Conservation (phyloP, 2,888 invertebrate species). For the Parnassius glacialis region DNA sequence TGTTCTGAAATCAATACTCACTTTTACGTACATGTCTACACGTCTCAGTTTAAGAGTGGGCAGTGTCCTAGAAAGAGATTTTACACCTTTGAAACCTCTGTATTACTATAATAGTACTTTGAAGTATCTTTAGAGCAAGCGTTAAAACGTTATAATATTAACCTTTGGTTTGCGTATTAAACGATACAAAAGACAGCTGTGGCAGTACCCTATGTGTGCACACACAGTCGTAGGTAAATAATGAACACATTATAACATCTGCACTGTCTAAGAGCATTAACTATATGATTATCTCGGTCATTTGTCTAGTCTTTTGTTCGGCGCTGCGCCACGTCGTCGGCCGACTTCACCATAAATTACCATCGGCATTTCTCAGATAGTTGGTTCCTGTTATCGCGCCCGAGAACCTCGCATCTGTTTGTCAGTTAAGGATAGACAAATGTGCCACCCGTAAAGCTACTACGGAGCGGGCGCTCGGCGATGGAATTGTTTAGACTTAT, state of each 20-base stretch:
- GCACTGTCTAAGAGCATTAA: slow-evolving; percentile 35
- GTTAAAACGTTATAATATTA: too few relatives aligned
- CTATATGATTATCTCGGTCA: slow-evolving; percentile 67
- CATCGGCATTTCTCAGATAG: slow-evolving; percentile 70
- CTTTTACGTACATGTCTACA: slow-evolving; percentile 14
- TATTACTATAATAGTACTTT: not conserved
- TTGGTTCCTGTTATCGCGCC: slow-evolving; percentile 66
- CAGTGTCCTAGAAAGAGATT: slow-evolving; percentile 18
- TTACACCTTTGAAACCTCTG: not conserved
- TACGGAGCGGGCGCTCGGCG: slow-evolving; percentile 45
- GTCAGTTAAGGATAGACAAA: slow-evolving; percentile 55
- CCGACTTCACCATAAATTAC: slow-evolving; percentile 70
- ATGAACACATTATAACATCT: slow-evolving; percentile 29
- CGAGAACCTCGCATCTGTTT: slow-evolving; percentile 68
- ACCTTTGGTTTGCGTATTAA: not conserved
- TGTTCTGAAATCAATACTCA: slow-evolving; percentile 22
- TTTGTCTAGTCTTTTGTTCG: slow-evolving; percentile 75
- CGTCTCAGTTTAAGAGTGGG: slow-evolving; percentile 9
- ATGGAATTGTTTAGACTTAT: slow-evolving; percentile 29
- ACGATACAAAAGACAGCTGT: not conserved
- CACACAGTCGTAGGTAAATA: slow-evolving; percentile 16
- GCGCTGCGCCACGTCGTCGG: slow-evolving; percentile 50
- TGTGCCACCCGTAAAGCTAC: slow-evolving; percentile 67
- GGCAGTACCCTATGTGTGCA: slow-evolving; percentile 2
- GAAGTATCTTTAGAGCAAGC: not conserved